phyloP scores from a whole-genome alignment of 1,140 invertebrate species.

The Agrilus planipennis region DNA sequence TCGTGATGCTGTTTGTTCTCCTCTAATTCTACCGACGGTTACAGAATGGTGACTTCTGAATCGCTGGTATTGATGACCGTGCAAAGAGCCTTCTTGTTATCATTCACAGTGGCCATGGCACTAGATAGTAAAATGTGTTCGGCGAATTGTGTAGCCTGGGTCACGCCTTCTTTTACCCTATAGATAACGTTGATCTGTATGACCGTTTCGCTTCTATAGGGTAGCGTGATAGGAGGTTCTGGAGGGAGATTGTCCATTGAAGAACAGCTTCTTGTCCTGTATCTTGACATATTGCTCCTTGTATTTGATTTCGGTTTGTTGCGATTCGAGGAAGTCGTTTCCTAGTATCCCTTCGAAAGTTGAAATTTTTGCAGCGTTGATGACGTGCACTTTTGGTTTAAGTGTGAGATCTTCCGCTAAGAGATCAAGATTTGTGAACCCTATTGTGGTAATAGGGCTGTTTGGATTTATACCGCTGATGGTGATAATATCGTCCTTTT shows the following conservation, averaged over 20 bases:
- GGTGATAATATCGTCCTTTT: neutral
- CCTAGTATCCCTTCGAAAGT: constrained; percentile 4
- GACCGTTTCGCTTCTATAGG: neutral
- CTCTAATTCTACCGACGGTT: too few relatives aligned
- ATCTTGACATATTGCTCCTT: neutral
- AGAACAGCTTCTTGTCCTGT: neutral
- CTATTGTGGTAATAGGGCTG: neutral
- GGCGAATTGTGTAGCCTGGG: neutral
- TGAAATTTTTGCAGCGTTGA: constrained; percentile 1
- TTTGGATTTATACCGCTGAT: constrained; percentile 2
- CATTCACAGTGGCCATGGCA: neutral
- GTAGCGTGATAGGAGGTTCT: neutral
- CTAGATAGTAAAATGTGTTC: neutral
- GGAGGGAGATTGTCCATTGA: neutral
- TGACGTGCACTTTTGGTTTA: constrained; percentile 1
- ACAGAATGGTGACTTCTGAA: neutral
- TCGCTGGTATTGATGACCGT: neutral
- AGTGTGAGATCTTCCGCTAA: neutral
- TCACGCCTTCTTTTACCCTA: neutral
- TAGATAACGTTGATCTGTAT: neutral
- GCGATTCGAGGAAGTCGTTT: neutral
- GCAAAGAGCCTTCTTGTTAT: neutral
- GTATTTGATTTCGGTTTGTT: constrained; percentile 1
- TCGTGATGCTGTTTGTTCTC: too few relatives aligned
- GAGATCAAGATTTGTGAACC: neutral